Evolutionary conservation across 2,888 invertebrate species (phyloP).

Genomic region (Hoplodrina blanda): DNA sequence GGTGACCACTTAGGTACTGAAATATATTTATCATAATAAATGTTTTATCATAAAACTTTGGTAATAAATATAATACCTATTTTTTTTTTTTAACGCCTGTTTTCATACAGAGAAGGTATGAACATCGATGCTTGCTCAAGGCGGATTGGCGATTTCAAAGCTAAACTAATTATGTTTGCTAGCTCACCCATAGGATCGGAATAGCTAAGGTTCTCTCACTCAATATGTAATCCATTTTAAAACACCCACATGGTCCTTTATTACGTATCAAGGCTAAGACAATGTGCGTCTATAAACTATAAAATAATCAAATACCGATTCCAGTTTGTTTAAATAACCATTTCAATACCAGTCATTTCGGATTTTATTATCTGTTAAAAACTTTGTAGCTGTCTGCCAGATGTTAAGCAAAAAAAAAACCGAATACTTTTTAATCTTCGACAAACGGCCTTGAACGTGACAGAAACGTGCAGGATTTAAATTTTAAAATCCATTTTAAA

Average conservation of each 20-base stretch:
- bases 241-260: slow-evolving; percentile 68
- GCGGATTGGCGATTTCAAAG: too few relatives aligned
- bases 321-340: slow-evolving; percentile 67
- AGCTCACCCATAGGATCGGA: not conserved
- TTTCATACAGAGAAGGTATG: too few relatives aligned
- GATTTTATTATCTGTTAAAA: slow-evolving; percentile 72
- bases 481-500: slow-evolving; percentile 84
- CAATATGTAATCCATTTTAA: slow-evolving; percentile 65
- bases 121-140: too few relatives aligned
- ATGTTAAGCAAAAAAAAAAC: slow-evolving; percentile 69
- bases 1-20: too few relatives aligned
- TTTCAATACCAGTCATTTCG: slow-evolving; percentile 67
- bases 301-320: slow-evolving; percentile 71
- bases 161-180: not conserved
- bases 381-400: slow-evolving; percentile 69
- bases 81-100: too few relatives aligned
- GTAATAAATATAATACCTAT: too few relatives aligned
- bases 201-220: slow-evolving; percentile 28
- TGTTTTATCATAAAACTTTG: too few relatives aligned
- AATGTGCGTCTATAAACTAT: slow-evolving; percentile 60
- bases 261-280: slow-evolving; percentile 69
- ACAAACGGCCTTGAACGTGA: slow-evolving; percentile 88
- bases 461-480: slow-evolving; percentile 83
- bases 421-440: slow-evolving; percentile 58
- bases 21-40: too few relatives aligned